Evolutionary conservation across 2,888 invertebrate species (phyloP), one percentile per base, ranked within the genome.

Genomic region (Calameuta idolon): DNA sequence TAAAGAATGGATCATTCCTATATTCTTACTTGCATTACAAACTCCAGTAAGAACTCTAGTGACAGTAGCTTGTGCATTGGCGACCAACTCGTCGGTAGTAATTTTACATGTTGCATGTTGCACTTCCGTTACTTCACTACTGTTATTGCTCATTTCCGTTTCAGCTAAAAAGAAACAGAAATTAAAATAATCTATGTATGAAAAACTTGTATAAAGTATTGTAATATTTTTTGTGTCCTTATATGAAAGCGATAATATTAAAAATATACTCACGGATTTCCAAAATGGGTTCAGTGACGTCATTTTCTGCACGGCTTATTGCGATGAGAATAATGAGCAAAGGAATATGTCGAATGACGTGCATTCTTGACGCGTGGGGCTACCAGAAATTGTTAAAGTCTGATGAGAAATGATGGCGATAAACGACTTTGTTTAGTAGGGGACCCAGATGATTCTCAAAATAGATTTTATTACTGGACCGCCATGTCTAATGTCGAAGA

Each of bases 41-140:
- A 90, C 88, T 75, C 92, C 91, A 9, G 90, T 91, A 1, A 92
- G 86, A 15, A 92, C 90, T 75, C 90, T 87, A 4, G 91, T 90
- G 11, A 91, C 90, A 0, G 91, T 92, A 9, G 92, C 90, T 79
- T 89, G 89, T 34, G 92, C 92, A 34, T 90, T 90, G 1, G 92
- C 91, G 4, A 90, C 89, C 23, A 92, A 83, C 80, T 92, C 89
- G 75, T 92, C 90, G 4, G 90, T 91, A 12, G 86, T 88, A 73
- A 92, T 89, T 81, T 87, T 90, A 79, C 92, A 92, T 15, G 85
- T 89, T 3, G 92, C 88, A 69, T 90, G 88, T 76, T 92, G 90
- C 69, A 88, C 90, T 79, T 92, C 92, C 12, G 88, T 88, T 3
- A 89, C 87, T 5, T 86, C 87, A 12, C 83, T 82, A 30, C n/a